phyloP scores from a whole-genome alignment of 1,140 invertebrate genomes.

The Doryteuthis pealeii region DNA sequence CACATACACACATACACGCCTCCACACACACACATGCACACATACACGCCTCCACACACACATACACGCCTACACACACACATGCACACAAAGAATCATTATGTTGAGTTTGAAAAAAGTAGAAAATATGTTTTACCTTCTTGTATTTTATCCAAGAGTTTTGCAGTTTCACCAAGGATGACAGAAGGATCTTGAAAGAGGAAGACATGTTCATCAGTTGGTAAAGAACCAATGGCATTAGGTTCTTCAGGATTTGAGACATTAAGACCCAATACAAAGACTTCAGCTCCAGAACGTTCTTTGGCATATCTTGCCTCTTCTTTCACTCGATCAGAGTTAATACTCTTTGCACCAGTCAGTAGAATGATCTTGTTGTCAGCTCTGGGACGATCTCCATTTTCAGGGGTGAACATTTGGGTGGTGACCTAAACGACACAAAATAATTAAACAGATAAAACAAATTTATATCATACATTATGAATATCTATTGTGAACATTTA shows the following conservation, averaged over 20 bases:
- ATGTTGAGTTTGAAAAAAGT: too few species aligned
- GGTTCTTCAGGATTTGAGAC: conserved; percentile 37
- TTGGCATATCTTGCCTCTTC: conserved; percentile 39
- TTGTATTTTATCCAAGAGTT: too few species aligned
- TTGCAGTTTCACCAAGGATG: too few species aligned
- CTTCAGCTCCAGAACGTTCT: conserved; percentile 28
- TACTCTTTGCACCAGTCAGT: conserved; percentile 42
- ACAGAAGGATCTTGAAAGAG: too few species aligned
- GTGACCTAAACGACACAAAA: conserved; percentile 20
- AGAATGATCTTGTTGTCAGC: conserved; percentile 47
- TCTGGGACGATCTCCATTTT: conserved; percentile 46
- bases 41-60: too few species aligned
- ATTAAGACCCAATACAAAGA: conserved; percentile 45
- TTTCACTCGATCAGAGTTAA: conserved; percentile 16
- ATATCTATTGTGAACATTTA: not conserved
- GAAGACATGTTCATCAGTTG: conserved; percentile 23
- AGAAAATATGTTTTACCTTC: too few species aligned
- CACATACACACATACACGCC: too few species aligned
- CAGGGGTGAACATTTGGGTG: conserved; percentile 40
- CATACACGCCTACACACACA: too few species aligned
- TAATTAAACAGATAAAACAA: not conserved
- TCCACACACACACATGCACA: too few species aligned
- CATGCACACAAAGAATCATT: too few species aligned
- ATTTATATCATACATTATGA: not conserved
- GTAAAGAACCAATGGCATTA: conserved; percentile 38